Percentiles rank a stretch among this genome's conserved stretches.
phyloP scores from a whole-genome alignment of 2,888 invertebrate genomes.

The Ormyrus labotus region DNA sequence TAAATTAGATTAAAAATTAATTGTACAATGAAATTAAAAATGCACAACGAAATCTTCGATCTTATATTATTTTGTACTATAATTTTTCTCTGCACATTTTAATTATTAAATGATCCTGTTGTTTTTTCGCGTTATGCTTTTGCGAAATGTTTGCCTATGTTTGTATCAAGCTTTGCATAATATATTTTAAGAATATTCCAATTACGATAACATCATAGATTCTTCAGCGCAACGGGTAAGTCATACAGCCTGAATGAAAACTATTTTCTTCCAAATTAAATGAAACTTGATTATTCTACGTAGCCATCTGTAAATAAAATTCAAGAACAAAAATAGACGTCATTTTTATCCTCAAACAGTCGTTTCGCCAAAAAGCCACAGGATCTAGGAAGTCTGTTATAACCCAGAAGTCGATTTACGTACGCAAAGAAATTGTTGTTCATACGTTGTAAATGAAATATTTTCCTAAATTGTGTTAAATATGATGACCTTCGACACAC shows the following conservation, averaged over 20 bases:
- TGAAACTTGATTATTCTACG: not conserved
- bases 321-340: not conserved
- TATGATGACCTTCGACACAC: conserved; percentile 25
- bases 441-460: conserved; percentile 10
- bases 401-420: conserved; percentile 24
- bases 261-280: not conserved
- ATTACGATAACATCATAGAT: not conserved
- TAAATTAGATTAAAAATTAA: no score
- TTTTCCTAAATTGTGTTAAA: not conserved
- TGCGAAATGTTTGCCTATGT: conserved; percentile 29
- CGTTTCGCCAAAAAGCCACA: conserved; percentile 30
- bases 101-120: conserved; percentile 42
- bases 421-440: not conserved
- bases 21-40: no score
- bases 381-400: conserved; percentile 32
- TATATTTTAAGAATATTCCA: conserved; percentile 1
- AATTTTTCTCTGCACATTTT: conserved; percentile 14
- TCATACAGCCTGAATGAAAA: not conserved
- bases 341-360: not conserved
- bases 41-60: no score
- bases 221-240: conserved; percentile 35
- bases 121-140: conserved; percentile 46
- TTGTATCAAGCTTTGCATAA: conserved; percentile 32
- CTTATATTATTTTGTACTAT: conserved; percentile 2
- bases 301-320: not conserved